Percentiles rank a stretch among this genome's conserved stretches.
phyloP scores from a whole-genome alignment of 2,113 vertebrate species.

The Arvicanthis niloticus region DNA sequence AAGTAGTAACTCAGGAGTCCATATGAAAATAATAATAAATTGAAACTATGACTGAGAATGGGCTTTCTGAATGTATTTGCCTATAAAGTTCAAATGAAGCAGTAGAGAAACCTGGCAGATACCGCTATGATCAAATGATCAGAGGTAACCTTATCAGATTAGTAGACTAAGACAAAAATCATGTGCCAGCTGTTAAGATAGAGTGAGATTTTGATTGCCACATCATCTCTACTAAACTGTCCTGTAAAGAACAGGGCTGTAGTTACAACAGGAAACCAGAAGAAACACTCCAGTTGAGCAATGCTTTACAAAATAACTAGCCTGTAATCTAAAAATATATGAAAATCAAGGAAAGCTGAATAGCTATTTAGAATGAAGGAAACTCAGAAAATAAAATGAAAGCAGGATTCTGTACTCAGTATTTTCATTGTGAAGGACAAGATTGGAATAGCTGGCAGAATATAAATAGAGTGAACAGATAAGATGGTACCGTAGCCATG shows the following conservation, averaged over 20 bases:
- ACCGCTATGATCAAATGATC: not conserved
- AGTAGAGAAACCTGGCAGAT: not conserved
- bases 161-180: not conserved
- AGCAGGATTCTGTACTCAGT: not conserved
- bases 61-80: not conserved
- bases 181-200: not conserved
- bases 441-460: not conserved
- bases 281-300: not conserved
- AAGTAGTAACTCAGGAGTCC: not conserved
- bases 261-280: not conserved
- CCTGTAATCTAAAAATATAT: not conserved
- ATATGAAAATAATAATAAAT: not conserved
- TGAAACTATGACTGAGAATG: not conserved
- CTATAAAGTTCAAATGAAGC: not conserved
- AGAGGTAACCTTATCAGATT: not conserved
- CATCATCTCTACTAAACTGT: not conserved
- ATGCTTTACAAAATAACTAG: not conserved
- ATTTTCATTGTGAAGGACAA: conserved; percentile 2
- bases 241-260: not conserved
- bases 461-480: not conserved
- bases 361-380: not conserved
- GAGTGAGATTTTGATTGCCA: not conserved
- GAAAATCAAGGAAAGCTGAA: not conserved
- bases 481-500: not conserved
- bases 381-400: not conserved